These are phyloP conservation scores for Acheta domesticus DNA, from an alignment of 2,888 invertebrate species.

Conservation along the genomic window DNA sequence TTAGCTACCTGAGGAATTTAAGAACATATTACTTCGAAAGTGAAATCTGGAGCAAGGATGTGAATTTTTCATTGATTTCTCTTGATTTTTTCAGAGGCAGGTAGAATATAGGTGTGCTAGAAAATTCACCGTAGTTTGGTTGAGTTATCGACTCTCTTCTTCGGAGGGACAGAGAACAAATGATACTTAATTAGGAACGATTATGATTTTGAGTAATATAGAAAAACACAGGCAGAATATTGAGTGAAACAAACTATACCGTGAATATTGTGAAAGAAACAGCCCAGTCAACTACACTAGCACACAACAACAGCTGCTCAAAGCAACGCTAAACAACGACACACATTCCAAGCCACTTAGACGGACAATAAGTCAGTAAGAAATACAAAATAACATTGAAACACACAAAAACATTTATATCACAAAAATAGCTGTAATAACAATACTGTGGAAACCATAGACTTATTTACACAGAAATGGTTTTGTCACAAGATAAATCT, in stretches of 20 bases:
- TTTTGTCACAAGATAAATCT: too few species aligned
- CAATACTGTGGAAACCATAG: too few species aligned
- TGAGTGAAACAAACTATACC: slow-evolving; percentile 3
- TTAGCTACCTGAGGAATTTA: too few species aligned
- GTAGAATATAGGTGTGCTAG: too few species aligned
- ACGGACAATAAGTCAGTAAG: not conserved
- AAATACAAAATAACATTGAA: too few species aligned
- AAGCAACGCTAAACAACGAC: not conserved
- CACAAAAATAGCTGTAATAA: too few species aligned
- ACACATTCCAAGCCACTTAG: slow-evolving; percentile 6
- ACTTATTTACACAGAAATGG: too few species aligned
- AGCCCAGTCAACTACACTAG: slow-evolving; percentile 18
- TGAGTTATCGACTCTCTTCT: slow-evolving; percentile 9
- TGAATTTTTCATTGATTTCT: too few species aligned
- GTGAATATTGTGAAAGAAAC: slow-evolving; percentile 18
- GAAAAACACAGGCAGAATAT: not conserved
- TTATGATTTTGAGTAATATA: not conserved
- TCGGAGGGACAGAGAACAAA: not conserved
- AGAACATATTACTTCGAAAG: too few species aligned
- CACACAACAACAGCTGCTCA: slow-evolving; percentile 10
- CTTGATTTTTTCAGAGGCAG: too few species aligned
- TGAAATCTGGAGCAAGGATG: too few species aligned
- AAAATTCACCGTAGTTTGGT: not conserved
- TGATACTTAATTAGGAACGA: not conserved
- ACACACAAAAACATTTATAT: too few species aligned